phyloP scores from a whole-genome alignment of 1,140 invertebrate species.

The Heliconius himera region DNA sequence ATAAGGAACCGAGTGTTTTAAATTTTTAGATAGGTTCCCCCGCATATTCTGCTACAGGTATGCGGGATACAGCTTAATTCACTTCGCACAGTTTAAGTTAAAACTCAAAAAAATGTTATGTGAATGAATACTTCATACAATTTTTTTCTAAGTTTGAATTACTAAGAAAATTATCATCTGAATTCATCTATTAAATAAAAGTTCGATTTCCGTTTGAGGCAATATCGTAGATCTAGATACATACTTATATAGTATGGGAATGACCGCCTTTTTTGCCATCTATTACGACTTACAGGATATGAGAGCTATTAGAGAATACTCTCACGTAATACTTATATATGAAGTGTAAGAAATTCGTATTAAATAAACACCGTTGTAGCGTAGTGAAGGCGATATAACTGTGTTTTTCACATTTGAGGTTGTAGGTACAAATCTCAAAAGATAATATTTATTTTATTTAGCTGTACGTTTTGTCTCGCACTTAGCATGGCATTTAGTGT shows the following conservation, averaged over 20 bases:
- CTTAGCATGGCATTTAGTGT: background rate
- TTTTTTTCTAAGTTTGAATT: no score
- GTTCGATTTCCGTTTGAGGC: conserved; percentile 7
- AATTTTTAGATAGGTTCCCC: no score
- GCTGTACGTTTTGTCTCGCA: no score
- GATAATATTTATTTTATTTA: no score
- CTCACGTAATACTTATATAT: conserved; percentile 14
- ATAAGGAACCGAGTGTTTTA: no score
- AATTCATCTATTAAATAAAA: background rate
- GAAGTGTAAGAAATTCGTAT: conserved; percentile 9
- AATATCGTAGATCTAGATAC: background rate
- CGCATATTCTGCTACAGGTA: no score
- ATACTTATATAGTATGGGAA: background rate
- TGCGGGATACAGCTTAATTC: no score
- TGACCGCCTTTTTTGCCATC: background rate
- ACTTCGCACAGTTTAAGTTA: no score
- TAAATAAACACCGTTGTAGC: background rate
- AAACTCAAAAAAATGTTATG: no score
- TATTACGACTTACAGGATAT: conserved; percentile 3
- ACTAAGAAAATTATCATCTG: no score
- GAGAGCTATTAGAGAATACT: background rate
- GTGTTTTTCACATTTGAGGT: background rate
- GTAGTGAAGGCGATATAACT: background rate
- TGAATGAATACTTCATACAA: no score
- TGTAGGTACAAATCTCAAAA: background rate